Percentiles rank a stretch among this genome's conserved stretches.
Evolutionary conservation across 2,797 vertebrate genomes (phyloP).

Genomic region (Microcaecilia unicolor): DNA sequence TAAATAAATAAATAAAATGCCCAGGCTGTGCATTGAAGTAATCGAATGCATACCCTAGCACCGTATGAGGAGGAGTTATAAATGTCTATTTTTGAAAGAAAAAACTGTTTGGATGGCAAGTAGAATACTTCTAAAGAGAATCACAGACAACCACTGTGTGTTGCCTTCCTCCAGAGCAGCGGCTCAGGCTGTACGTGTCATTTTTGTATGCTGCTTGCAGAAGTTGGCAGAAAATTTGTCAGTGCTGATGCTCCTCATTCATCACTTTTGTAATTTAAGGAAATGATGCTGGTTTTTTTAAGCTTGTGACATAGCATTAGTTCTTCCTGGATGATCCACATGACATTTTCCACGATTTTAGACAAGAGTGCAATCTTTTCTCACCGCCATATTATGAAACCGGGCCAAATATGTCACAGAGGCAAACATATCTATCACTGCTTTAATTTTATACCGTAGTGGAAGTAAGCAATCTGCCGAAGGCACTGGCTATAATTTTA

Average conservation of each 20-base stretch:
- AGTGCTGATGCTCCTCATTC: not conserved
- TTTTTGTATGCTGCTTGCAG: constrained; percentile 12
- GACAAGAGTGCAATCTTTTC: constrained; percentile 25
- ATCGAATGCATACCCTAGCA: no score
- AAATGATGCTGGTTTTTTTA: constrained; percentile 17
- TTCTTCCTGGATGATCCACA: constrained; percentile 32
- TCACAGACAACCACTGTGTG: no score
- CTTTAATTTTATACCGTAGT: constrained; percentile 55
- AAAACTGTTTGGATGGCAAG: no score
- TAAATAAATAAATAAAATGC: no score
- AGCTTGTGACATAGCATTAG: constrained; percentile 13
- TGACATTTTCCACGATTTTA: constrained; percentile 25
- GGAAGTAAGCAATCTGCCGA: constrained; percentile 37
- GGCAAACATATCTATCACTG: constrained; percentile 57
- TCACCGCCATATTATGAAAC: constrained; percentile 30
- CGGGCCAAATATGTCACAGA: constrained; percentile 44
- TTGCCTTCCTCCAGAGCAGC: no score
- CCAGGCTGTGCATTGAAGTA: no score
- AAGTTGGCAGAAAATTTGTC: constrained; percentile 6
- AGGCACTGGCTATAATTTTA: not conserved
- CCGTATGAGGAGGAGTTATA: no score
- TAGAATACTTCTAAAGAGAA: no score
- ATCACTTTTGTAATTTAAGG: constrained; percentile 3
- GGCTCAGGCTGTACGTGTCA: constrained; percentile 5
- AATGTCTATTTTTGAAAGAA: no score